Percentiles rank a stretch among this genome's conserved stretches.
Conservation (phyloP, 2,113 vertebrate genomes). For the Pholis gunnellus region DNA sequence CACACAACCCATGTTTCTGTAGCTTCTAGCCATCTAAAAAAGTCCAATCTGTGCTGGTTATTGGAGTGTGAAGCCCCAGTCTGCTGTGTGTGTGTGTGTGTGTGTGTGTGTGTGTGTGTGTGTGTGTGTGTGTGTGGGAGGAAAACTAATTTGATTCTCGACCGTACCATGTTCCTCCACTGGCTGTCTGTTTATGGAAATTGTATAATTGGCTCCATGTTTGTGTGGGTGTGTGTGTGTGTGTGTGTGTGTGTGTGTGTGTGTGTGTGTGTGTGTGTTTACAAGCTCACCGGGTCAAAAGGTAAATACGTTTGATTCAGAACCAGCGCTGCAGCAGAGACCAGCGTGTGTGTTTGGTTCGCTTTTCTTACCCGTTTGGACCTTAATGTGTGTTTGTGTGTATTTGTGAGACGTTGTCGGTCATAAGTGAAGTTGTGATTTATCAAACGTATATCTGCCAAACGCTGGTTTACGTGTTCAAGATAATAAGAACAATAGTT, state of each 20-base stretch:
- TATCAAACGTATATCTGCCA: too few species aligned
- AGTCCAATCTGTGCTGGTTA: slow-evolving; percentile 67
- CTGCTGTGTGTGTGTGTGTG: slow-evolving; percentile 44
- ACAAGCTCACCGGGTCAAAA: slow-evolving; percentile 29
- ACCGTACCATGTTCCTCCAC: slow-evolving; percentile 58
- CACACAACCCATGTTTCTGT: slow-evolving; percentile 26
- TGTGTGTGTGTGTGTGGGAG: slow-evolving; percentile 51
- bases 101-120: slow-evolving; percentile 32
- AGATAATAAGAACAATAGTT: too few species aligned
- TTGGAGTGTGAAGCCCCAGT: slow-evolving; percentile 71
- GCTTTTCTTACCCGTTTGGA: slow-evolving; percentile 15
- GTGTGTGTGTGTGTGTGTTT: slow-evolving; percentile 24
- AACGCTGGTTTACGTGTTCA: too few species aligned
- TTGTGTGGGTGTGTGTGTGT: slow-evolving; percentile 20
- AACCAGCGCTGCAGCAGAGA: background rate
- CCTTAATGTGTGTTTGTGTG: background rate
- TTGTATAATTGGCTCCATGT: slow-evolving; percentile 55
- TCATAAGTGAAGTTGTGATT: too few species aligned
- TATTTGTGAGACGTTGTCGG: too few species aligned
- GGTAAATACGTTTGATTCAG: slow-evolving; percentile 1
- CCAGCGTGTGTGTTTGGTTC: too few species aligned
- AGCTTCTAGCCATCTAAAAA: slow-evolving; percentile 33
- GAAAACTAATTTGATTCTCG: slow-evolving; percentile 67
- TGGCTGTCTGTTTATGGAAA: slow-evolving; percentile 63
- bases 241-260: slow-evolving; percentile 17